Evolutionary conservation across 1,140 invertebrate genomes (phyloP), one percentile per base, ranked within the genome.

Genomic region (Lepidurus arcticus): DNA sequence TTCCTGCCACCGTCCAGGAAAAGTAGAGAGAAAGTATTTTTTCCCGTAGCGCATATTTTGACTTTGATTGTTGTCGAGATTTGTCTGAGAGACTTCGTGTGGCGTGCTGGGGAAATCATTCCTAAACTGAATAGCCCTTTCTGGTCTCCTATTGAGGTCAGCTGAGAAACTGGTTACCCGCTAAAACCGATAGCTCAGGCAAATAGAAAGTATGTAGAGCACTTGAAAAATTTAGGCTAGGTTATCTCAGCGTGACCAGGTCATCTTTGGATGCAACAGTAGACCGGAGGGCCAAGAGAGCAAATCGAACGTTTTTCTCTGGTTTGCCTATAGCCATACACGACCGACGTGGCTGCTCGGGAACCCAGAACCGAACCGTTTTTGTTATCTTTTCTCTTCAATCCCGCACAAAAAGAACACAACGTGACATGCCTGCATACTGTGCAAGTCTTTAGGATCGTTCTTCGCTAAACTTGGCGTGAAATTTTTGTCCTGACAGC

Each of bases 101-200:
- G 44, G 34, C 65, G 76, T 53, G 26, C 44, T 53, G 34, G 76
- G 24, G 34, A 65, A 47, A 76, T 65, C 44, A 26, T 47, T 44
- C 2, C 44, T 45, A 44, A 13, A 76, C n/a, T 13, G 13, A 45
- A 76, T 16, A 11, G 10, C 34, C 34, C 24, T 42, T 26, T 47
- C 24, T 34, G 16, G 9, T 45, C 44, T 45, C 45, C n/a, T 53
- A 44, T 76, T 24, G 76, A 76, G 76, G 65, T 53, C 76, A 76
- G 76, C 6, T 34, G 45, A 21, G 44, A 42, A 45, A 53, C 76
- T 3, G 75, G 44, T 42, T 47, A 26, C 45, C 8, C 44, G 44
- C 42, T 47, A 42, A 43, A 76, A 16, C 53, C 21, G 53, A 65
- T 65, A 13, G 13, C 53, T 21, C 53, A 16, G 21, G 53, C 53